These are phyloP conservation scores for Paralichthys olivaceus DNA, from an alignment of 2,113 vertebrate species.

Conservation along the genomic window DNA sequence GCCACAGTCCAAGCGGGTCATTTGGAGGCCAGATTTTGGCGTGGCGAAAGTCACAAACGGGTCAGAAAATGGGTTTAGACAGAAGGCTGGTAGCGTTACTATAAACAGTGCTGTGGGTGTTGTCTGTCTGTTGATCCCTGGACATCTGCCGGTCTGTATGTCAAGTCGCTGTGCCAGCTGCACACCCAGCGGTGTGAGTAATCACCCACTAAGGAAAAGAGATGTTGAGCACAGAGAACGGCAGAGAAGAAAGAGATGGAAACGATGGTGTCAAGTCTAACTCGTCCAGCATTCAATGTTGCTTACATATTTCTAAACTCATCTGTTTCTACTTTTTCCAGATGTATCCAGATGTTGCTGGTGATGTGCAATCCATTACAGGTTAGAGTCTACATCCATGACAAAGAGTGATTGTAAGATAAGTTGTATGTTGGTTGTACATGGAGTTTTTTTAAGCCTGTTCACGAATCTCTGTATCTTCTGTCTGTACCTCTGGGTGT, in stretches of 20 bases:
- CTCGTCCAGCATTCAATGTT: slow-evolving; percentile 59
- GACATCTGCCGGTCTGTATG: slow-evolving; percentile 70
- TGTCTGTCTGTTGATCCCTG: slow-evolving; percentile 70
- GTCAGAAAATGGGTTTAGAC: slow-evolving; percentile 67
- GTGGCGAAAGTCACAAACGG: slow-evolving; percentile 58
- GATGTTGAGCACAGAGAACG: slow-evolving; percentile 61
- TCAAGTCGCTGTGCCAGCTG: slow-evolving; percentile 62
- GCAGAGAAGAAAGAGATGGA: slow-evolving; percentile 66
- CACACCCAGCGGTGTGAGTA: slow-evolving; percentile 67
- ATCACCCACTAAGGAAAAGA: slow-evolving; percentile 67
- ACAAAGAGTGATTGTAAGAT: slow-evolving; percentile 18
- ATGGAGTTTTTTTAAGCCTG: not conserved
- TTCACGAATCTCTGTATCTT: not conserved
- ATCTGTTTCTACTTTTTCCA: slow-evolving; percentile 74
- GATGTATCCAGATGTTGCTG: slow-evolving; percentile 87
- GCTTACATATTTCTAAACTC: slow-evolving; percentile 59
- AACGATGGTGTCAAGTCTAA: slow-evolving; percentile 67
- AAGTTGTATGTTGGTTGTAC: slow-evolving; percentile 14
- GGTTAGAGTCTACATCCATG: slow-evolving; percentile 68
- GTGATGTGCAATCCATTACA: slow-evolving; percentile 87
- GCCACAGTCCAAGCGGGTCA: slow-evolving; percentile 67
- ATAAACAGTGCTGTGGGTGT: slow-evolving; percentile 73
- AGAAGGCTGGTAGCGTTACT: slow-evolving; percentile 61
- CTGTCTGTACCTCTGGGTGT: slow-evolving; percentile 10
- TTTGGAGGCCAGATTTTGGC: slow-evolving; percentile 79